These are phyloP conservation scores for Epirrhoe alternata DNA, from an alignment of 2,888 invertebrate species.

Conservation along the genomic window DNA sequence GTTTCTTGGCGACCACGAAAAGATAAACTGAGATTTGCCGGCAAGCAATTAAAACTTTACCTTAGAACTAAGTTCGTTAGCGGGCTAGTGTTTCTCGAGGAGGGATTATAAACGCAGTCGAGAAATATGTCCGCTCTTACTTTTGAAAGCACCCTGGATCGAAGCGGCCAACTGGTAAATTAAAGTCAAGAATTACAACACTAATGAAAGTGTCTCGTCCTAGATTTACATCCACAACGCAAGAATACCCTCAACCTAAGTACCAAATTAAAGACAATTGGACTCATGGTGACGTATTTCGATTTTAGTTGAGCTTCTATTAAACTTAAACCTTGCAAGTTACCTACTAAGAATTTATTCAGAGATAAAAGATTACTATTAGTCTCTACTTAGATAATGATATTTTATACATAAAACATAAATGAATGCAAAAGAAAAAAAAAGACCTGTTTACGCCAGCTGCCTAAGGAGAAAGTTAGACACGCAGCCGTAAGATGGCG, in stretches of 20 bases:
- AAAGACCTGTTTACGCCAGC: no score
- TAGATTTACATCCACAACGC: slow-evolving; percentile 54
- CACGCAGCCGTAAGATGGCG: no score
- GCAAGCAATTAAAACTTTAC: slow-evolving; percentile 84
- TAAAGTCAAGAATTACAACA: slow-evolving; percentile 60
- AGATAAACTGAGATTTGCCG: slow-evolving; percentile 82
- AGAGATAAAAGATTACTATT: not conserved
- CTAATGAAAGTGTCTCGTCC: slow-evolving; percentile 64
- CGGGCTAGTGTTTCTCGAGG: slow-evolving; percentile 68
- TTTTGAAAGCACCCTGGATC: slow-evolving; percentile 65
- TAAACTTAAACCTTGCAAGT: not conserved
- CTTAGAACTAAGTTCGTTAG: slow-evolving; percentile 81
- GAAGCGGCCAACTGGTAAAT: slow-evolving; percentile 71
- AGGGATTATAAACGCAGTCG: slow-evolving; percentile 68
- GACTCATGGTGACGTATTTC: slow-evolving; percentile 27
- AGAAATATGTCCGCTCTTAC: slow-evolving; percentile 73
- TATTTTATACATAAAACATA: no score
- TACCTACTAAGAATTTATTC: not conserved
- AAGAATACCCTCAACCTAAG: slow-evolving; percentile 43
- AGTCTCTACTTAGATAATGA: not conserved
- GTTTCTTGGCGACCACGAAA: slow-evolving; percentile 76
- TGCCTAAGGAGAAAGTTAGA: no score
- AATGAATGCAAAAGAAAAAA: no score
- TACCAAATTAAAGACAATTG: slow-evolving; percentile 45
- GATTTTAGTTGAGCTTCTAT: slow-evolving; percentile 9